Percentiles rank a stretch among this genome's conserved stretches.
These are phyloP conservation scores for Lepidocolaptes lacrymiger DNA, from an alignment of 2,797 vertebrate genomes.

Conservation along the genomic window DNA sequence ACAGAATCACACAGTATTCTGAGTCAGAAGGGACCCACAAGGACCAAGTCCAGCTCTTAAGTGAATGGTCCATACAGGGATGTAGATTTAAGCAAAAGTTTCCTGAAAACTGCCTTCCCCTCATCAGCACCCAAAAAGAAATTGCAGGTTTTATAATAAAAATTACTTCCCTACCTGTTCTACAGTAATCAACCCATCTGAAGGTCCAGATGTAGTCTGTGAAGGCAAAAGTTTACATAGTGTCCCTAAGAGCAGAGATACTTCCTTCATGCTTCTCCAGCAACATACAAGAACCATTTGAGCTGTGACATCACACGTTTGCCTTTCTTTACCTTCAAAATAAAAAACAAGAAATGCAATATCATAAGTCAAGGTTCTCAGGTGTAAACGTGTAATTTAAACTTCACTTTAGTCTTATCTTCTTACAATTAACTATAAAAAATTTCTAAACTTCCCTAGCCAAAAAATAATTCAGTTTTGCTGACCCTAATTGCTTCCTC, in stretches of 20 bases:
- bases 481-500: background rate
- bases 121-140: background rate
- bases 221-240: slow-evolving; percentile 89
- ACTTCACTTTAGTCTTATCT: background rate
- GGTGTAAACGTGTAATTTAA: background rate
- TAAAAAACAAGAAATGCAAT: background rate
- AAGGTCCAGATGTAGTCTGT: slow-evolving; percentile 42
- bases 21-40: background rate
- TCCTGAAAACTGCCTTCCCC: background rate
- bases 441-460: background rate
- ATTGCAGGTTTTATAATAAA: background rate
- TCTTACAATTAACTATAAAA: background rate
- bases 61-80: background rate
- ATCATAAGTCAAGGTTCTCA: background rate
- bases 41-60: background rate
- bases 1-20: background rate
- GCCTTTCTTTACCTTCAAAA: slow-evolving; percentile 74
- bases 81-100: background rate
- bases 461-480: background rate
- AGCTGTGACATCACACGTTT: slow-evolving; percentile 89
- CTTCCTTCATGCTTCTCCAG: slow-evolving; percentile 98
- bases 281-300: slow-evolving; percentile 97
- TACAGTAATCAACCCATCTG: slow-evolving; percentile 82
- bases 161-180: slow-evolving; percentile 83
- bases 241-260: slow-evolving; percentile 90